Conservation (phyloP, 2,797 vertebrate species). For the Eleutherodactylus coqui region DNA sequence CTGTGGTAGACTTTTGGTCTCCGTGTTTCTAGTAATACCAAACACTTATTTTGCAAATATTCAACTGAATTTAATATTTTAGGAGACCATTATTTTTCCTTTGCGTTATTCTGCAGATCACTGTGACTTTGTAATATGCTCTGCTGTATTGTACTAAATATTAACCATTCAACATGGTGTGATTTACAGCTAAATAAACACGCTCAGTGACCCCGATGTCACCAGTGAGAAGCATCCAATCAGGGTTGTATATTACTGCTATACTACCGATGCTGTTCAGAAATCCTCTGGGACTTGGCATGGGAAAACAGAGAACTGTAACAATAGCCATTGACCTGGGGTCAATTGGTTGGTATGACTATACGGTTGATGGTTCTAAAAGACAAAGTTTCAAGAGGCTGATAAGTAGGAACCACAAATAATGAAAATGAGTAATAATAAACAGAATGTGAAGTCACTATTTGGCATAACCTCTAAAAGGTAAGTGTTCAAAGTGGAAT, state of each 20-base stretch:
- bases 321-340: constrained; percentile 27
- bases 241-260: constrained; percentile 7
- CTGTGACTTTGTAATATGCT: neutral
- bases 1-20: neutral
- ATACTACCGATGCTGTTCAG: neutral
- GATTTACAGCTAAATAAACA: constrained; percentile 15
- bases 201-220: constrained; percentile 2
- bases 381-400: constrained; percentile 18
- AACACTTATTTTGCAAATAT: neutral
- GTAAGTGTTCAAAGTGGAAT: neutral
- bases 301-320: constrained; percentile 23
- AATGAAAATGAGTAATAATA: constrained; percentile 5
- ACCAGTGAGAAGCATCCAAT: constrained; percentile 36
- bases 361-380: constrained; percentile 7
- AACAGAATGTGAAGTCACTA: neutral
- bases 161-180: neutral
- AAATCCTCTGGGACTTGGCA: constrained; percentile 11
- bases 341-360: constrained; percentile 33
- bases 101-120: neutral
- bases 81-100: neutral
- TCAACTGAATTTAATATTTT: neutral
- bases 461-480: constrained; percentile 4
- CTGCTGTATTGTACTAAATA: constrained; percentile 10
- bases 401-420: constrained; percentile 19
- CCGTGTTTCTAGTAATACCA: neutral